Base-by-base conservation (phyloP, 2,797 vertebrate species). In the Eurystomus glaucurus region DNA sequence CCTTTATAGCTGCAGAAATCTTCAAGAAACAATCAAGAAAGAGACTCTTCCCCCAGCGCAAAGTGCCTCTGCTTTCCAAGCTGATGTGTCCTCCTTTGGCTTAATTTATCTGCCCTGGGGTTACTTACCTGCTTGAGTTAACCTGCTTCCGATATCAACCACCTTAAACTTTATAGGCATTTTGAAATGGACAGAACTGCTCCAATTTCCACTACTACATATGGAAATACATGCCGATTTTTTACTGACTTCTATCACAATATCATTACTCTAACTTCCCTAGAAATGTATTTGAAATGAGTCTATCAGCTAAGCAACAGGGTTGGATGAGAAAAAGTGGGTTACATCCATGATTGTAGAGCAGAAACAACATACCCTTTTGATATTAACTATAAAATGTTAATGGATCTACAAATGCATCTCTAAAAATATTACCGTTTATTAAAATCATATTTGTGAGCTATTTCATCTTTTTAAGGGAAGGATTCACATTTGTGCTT, bases 381-480 rank as follows among this genome's bases (percentile, higher is more conserved):
- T 55, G 50, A 45, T 69, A 91, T 25, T 88, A 75, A 95, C 33
- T 85, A 17, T 74, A 74, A 58, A 83, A 69, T 92, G 91, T 74
- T 51, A 94, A 68, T 72, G 31, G 46, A 94, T 78, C 20, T 93
- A 93, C 95, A 96, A 75, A 46, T 12, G 52, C 41, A 91, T 65
- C 57, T 93, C 72, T 55, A 28, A 96, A 96, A 94, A 72, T 18
- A 64, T 41, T 74, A 75, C 82, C 10, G 29, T 65, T 93, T 93
- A 91, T 90, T 97, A 89, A 81, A 93, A 92, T 33, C 65, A n/a
- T 33, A 87, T 86, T 93, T 76, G 84, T 96, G 72, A 85, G 62
- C 89, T 79, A 80, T 83, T 96, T 96, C 41, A 55, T 65, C 95
- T 90, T 94, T 87, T 79, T 85, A 88, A 94, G 85, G 82, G 89